Conservation (phyloP, 1,140 invertebrate genomes). For the Plectus sambesii region DNA sequence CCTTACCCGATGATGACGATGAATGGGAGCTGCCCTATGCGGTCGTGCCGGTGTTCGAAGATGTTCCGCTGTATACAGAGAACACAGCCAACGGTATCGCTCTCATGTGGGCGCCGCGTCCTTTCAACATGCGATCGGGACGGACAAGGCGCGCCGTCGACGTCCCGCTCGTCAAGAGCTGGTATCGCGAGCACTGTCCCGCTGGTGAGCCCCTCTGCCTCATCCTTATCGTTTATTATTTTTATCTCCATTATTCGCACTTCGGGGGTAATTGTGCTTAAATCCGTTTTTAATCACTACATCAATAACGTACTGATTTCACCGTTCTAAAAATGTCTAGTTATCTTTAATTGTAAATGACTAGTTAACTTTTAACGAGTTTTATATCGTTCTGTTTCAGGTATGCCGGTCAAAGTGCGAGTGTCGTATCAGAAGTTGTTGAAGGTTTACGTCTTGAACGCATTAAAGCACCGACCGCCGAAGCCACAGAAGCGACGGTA, state of each 20-base stretch:
- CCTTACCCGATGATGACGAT: slow-evolving; percentile 73
- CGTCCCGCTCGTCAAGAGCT: slow-evolving; percentile 88
- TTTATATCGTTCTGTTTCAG: too few species aligned
- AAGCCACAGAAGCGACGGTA: slow-evolving; percentile 95
- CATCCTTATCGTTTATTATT: too few species aligned
- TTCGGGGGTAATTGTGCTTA: too few species aligned
- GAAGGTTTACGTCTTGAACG: slow-evolving; percentile 96
- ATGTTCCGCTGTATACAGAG: slow-evolving; percentile 89
- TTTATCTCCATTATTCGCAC: too few species aligned
- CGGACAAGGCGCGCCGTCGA: slow-evolving; percentile 73
- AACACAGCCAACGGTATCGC: slow-evolving; percentile 98
- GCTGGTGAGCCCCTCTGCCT: too few species aligned
- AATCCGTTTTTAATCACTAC: too few species aligned
- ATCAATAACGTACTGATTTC: too few species aligned
- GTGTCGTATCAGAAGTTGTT: slow-evolving; percentile 97
- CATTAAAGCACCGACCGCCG: slow-evolving; percentile 85
- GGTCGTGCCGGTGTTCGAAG: slow-evolving; percentile 79
- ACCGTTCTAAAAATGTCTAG: too few species aligned
- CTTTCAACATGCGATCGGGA: slow-evolving; percentile 88
- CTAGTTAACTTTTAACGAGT: too few species aligned
- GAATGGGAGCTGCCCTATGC: slow-evolving; percentile 82
- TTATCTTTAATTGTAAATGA: too few species aligned
- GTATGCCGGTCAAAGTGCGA: slow-evolving; percentile 97
- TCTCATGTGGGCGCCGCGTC: slow-evolving; percentile 91
- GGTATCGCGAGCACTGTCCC: slow-evolving; percentile 90